Evolutionary conservation across 2,113 vertebrate species (phyloP), one percentile per base, ranked within the genome.

Genomic region (Notothenia coriiceps): DNA sequence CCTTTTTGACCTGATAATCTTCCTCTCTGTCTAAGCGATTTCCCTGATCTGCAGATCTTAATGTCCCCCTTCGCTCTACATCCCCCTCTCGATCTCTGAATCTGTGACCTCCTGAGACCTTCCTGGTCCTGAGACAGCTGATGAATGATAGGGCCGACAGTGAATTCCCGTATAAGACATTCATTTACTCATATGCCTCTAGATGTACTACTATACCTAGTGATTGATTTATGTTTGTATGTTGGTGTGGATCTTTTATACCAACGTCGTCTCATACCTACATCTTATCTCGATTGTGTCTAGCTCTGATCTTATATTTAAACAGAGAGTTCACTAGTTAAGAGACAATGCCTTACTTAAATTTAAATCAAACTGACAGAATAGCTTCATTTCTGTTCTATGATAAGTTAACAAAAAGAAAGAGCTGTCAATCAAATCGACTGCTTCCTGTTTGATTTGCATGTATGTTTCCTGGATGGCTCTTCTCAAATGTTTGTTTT

Each of bases 11-110:
- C 77, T 2, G 1, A 59, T 91, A 88, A 87, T 87, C 89, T 85
- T 55, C 67, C 76, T 75, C 52, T 54, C 62, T 74, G 80, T 86
- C 85, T 57, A 65, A 85, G 46, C 18, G 0, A 87, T 90, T 86
- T 66, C 52, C 83, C 85, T 87, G 75, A 89, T 90, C 88, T 85
- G 66, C 70, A 50, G 71, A 89, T 83, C 72, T 74, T 69, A 74
- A 80, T 51, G 65, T 10, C 17, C 57, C 57, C 56, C 51, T 46
- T 74, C 17, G 52, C 29, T 12, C 22, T 79, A 79, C 63, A 20
- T 80, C 51, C 54, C 18, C 67, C 63, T 35, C 52, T 60, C 18
- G 29, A 47, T 52, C 63, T 75, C 46, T 9, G 49, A 77, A 74
- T 67, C 65, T 5, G 33, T 84, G 81, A 86, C 82, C 74, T 79